Evolutionary conservation across 1,140 invertebrate species (phyloP), one percentile per base, ranked within the genome.

Genomic region (Aricia agestis): DNA sequence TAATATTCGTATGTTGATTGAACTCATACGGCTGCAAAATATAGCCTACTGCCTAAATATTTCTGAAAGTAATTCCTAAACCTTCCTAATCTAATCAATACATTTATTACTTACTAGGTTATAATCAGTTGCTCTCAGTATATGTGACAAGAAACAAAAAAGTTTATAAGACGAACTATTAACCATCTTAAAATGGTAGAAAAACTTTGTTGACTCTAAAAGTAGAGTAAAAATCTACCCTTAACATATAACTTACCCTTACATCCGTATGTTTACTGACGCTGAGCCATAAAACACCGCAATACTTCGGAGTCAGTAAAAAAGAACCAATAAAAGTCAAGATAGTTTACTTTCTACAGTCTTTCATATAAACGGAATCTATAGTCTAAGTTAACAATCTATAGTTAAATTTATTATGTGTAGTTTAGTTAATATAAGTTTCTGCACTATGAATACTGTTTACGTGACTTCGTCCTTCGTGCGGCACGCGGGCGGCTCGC

Each of bases 401-500:
- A 52, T 52, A 13, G 11, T 52, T 52, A 15, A 6, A 52, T 52
- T 52, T 52, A 13, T 52, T 13, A 52, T 2, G 10, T 11, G 13
- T 66, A 32, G 57, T 72, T 59, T 36, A 36, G 36, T 36, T 36
- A 36, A 7, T 36, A 36, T 36, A 36, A 36, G 36, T 36, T 36
- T 36, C 6, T 36, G 36, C 36, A 58, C 45, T 52, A 52, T 52
- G 3, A 15, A 15, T 15, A 52, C 10, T 52, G 13, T 52, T 52
- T 52, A 52, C 45, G 45, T 52, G 45, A 45, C 19, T 65, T 36
- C 36, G 10, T 10, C 59, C n/a, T 63, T 18, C 58, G 58, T 63
- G 10, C 18, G 5, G 17, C 19, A 77, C 76, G 78, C 85, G 85
- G 79, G 75, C 75, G 78, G 70, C 73, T 66, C 71, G 74, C 76